These are phyloP conservation scores for Stegastes partitus DNA, from an alignment of 2,113 vertebrate species.

Conservation along the genomic window DNA sequence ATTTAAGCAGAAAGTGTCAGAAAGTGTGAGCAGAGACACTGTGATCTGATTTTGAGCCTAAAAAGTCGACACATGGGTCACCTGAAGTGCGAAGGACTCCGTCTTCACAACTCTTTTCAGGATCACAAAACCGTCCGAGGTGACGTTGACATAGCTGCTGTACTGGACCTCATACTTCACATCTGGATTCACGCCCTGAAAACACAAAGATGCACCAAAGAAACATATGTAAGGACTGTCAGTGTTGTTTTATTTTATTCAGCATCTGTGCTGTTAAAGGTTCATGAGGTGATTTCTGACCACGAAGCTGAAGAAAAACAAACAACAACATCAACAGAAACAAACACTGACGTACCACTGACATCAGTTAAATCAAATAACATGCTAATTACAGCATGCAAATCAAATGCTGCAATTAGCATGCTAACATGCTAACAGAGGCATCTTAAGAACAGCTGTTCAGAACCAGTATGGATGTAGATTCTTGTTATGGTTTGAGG, in stretches of 20 bases:
- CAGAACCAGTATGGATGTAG: too few relatives aligned
- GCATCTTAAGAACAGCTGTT: too few relatives aligned
- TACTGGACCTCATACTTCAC: constrained; percentile 87
- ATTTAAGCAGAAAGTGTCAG: neutral
- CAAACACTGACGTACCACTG: too few relatives aligned
- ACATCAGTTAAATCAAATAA: too few relatives aligned
- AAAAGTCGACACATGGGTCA: neutral
- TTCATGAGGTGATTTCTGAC: neutral
- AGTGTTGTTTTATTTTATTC: neutral
- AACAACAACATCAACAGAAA: too few relatives aligned
- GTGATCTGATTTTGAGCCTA: too few relatives aligned
- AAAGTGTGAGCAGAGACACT: neutral
- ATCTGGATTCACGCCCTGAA: constrained; percentile 88
- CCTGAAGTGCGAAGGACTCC: constrained; percentile 83
- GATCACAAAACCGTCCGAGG: constrained; percentile 87
- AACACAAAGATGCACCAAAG: constrained; percentile 4
- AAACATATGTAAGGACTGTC: neutral
- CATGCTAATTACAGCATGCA: too few relatives aligned
- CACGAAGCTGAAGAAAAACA: neutral
- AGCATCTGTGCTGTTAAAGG: neutral
- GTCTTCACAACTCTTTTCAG: constrained; percentile 83
- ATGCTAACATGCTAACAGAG: too few relatives aligned
- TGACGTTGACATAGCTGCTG: constrained; percentile 87
- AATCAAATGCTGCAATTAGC: too few relatives aligned
- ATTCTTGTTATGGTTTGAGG: too few relatives aligned